Base-by-base conservation (phyloP, 2,888 invertebrate species). In the Magallana nippona region DNA sequence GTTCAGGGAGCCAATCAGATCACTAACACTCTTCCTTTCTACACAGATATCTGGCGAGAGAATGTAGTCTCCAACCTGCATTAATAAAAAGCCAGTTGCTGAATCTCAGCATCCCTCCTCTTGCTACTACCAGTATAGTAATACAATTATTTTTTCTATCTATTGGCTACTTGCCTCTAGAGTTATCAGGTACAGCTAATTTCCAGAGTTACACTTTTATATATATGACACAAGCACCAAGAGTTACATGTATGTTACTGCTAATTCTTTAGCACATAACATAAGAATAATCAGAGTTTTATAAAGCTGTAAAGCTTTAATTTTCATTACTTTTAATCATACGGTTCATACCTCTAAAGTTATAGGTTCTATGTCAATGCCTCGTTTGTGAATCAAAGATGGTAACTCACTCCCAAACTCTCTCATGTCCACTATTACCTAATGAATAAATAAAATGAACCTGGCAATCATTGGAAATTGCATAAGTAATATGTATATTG, bases 371-470 rank as follows among this genome's bases (percentile, higher is more conserved):
- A 99, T 97, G 92, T 98, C 97, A 85, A 99, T 97, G 10, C 98
- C 98, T 83, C 98, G 96, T 92, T 97, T 97, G 94, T 99, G 98
- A 84, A 99, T 96, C 79, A 99, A 95, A 1, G 98, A 97, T 0
- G 99, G 99, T 81, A 99, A 95, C 94, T 99, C 99, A 83, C 98
- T 98, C 62, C 99, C 96, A 94, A 99, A 99, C 95, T 99, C 99
- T 89, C 99, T 95, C 97, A 99, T 98, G 94, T 99, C 99, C 17
- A 99, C 98, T 88, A 99, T 95, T 2, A 96, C 92, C 94, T 95
- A 89, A 62, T 71, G 13, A 27, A 11, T 11, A 19, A 19, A 19
- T 17, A 19, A 62, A 62, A 62, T 19, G 19, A n/a, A 63, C 19
- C 1, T 44, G 44, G 44, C 44, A 3, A 44, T 44, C 44, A 44